Evolutionary conservation across 2,113 vertebrate genomes (phyloP), one percentile per base, ranked within the genome.

Genomic region (Thomomys bottae): DNA sequence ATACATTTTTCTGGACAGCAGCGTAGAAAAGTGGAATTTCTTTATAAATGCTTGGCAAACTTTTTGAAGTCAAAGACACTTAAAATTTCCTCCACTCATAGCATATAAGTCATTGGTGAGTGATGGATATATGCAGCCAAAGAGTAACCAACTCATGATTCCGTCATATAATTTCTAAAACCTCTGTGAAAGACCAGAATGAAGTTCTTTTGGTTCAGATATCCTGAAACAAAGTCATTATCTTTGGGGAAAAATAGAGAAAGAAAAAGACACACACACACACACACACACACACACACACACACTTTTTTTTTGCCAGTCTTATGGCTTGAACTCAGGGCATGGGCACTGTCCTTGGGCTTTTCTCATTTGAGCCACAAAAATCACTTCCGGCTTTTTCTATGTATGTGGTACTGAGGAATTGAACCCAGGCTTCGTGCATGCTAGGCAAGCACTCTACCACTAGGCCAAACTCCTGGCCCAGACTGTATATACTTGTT

Each of bases 1-100:
- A 86, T 92, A 36, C 68, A 26, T 40, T 75, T 79, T 79, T 84
- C 70, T 78, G n/a, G 67, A 73, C 76, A 24, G 63, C 30, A 72
- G 5, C 40, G 3, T 18, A 38, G n/a, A 70, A 36, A 86, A 28
- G 1, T 66, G 11, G 59, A 59, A 82, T 76, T 92, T 42, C 20
- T 66, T 82, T 67, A 86, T 70, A 89, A 77, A 82, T 81, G 70
- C 59, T 28, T 78, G 26, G 18, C 40, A 83, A 70, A 76, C 3
- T 40, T 67, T 45, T 42, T 34, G 6, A 24, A 63, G 4, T 59
- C 76, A 67, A 59, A 45, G 24, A 63, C 3, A 14, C 32, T 24
- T 63, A 2, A 20, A 57, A 68, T n/a, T 49, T 32, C 70, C 12
- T 49, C 75, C 32, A 49, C 3, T 85, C 30, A 8, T 1, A 14